Evolutionary conservation across 2,113 vertebrate genomes (phyloP).

Genomic region (Puffinus mauretanicus): DNA sequence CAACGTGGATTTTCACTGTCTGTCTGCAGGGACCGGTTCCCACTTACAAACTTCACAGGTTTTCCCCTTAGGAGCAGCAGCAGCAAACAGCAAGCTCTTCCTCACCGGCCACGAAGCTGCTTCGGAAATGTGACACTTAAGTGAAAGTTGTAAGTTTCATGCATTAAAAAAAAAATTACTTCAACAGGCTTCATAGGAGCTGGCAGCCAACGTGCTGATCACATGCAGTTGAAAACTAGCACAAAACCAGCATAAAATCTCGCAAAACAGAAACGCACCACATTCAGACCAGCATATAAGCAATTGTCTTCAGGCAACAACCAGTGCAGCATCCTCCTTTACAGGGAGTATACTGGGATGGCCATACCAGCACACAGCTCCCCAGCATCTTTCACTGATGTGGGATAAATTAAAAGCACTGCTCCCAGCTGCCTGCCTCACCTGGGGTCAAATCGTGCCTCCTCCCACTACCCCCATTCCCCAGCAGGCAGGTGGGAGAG

Average conservation of each 20-base stretch:
- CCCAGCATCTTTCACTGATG: background rate
- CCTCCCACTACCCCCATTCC: background rate
- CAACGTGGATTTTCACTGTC: background rate
- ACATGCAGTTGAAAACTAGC: background rate
- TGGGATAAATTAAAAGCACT: background rate
- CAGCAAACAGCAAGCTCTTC: background rate
- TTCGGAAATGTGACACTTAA: background rate
- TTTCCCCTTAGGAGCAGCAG: background rate
- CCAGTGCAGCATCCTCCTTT: background rate
- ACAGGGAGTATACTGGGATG: accelerated
- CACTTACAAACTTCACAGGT: background rate
- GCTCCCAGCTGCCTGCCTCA: background rate
- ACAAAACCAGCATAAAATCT: background rate
- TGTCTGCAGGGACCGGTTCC: background rate
- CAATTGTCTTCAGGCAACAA: accelerated
- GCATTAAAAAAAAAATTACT: background rate
- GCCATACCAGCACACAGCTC: background rate
- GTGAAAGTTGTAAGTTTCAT: background rate
- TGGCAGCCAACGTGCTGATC: background rate
- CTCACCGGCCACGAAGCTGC: background rate
- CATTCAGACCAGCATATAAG: background rate
- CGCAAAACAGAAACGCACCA: accelerated
- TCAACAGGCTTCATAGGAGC: background rate
- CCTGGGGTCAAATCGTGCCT: background rate
- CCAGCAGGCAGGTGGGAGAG: background rate